Conservation (phyloP, 2,888 invertebrate species). For the Lymantria monacha region DNA sequence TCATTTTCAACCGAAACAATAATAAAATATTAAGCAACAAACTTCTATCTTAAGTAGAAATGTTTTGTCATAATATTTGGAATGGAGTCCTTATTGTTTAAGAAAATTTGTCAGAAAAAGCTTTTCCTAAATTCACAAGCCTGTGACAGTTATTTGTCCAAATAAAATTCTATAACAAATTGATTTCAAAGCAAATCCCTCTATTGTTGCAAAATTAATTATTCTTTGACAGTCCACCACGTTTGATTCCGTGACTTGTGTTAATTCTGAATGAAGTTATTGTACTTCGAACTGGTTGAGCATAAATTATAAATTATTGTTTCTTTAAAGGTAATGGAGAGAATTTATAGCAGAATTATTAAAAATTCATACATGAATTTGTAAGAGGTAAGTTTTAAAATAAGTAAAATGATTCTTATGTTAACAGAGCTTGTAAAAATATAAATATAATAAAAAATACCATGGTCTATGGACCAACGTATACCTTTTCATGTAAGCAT, state of each 20-base stretch:
- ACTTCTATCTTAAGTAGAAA: not conserved
- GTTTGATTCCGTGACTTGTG: slow-evolving; percentile 14
- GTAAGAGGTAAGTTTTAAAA: not conserved
- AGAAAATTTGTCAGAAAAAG: not conserved
- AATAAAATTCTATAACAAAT: not conserved
- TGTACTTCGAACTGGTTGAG: not conserved
- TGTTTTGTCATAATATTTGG: not conserved
- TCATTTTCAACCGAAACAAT: too few relatives aligned
- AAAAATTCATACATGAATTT: not conserved
- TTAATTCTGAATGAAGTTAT: not conserved
- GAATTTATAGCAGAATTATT: not conserved
- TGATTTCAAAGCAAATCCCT: slow-evolving; percentile 4
- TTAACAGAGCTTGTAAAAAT: too few relatives aligned
- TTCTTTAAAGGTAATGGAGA: not conserved
- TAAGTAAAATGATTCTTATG: too few relatives aligned
- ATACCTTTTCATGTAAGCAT: too few relatives aligned
- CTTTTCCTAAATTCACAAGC: not conserved
- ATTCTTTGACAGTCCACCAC: slow-evolving; percentile 20
- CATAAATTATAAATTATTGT: not conserved
- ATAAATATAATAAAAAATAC: too few relatives aligned
- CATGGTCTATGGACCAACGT: too few relatives aligned
- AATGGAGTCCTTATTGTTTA: not conserved
- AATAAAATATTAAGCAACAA: not conserved
- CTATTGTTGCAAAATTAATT: slow-evolving; percentile 24
- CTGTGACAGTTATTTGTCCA: not conserved